phyloP scores from a whole-genome alignment of 2,113 vertebrate genomes.

The Microcebus jonahi region DNA sequence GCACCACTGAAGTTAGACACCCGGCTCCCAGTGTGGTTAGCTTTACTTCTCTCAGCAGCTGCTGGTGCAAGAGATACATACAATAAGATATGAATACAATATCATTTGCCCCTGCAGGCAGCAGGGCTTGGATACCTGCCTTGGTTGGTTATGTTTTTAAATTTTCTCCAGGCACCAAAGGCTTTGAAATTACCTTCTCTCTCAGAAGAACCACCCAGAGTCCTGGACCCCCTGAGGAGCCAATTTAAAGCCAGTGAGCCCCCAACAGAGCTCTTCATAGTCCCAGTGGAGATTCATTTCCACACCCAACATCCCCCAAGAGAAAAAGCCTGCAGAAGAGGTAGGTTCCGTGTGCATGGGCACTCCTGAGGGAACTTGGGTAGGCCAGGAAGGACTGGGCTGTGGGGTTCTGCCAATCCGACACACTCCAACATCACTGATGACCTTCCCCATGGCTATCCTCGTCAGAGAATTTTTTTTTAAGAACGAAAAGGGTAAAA shows the following conservation, averaged over 20 bases:
- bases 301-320: constrained; percentile 18
- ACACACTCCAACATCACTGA: neutral
- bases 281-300: constrained; percentile 72
- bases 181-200: constrained; percentile 72
- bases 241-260: constrained; percentile 42
- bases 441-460: neutral
- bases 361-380: neutral
- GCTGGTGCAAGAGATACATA: neutral
- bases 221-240: neutral
- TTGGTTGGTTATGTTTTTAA: constrained; percentile 54
- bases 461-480: neutral
- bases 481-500: neutral
- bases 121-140: neutral
- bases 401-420: too few relatives aligned
- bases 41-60: neutral
- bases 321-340: constrained; percentile 39
- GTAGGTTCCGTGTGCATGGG: neutral
- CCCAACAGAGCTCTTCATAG: constrained; percentile 70
- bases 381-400: neutral
- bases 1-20: neutral
- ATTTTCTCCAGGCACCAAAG: constrained; percentile 66
- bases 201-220: constrained; percentile 59
- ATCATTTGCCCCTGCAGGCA: neutral
- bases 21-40: neutral
- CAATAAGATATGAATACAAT: neutral